Conservation (phyloP, 1,140 invertebrate genomes). For the Frieseomelitta varia region DNA sequence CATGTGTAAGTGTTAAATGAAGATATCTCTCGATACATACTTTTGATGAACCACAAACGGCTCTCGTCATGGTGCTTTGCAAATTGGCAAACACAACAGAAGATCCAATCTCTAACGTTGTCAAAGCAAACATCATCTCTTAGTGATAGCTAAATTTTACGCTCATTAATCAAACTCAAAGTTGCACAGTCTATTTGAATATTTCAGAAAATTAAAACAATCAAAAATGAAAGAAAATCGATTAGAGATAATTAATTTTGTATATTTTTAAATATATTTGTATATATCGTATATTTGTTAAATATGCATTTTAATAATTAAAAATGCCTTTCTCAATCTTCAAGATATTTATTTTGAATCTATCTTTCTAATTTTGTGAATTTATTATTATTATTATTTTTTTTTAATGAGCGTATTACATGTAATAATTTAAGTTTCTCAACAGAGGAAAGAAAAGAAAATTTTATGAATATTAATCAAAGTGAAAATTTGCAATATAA, state of each 20-base stretch:
- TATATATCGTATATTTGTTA: background rate
- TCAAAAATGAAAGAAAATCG: background rate
- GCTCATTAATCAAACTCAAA: conserved; percentile 4
- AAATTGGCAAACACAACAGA: conserved; percentile 39
- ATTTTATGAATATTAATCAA: background rate
- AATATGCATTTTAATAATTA: background rate
- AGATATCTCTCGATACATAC: background rate
- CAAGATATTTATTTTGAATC: no score
- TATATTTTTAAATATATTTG: background rate
- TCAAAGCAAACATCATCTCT: conserved; percentile 20
- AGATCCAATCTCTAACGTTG: background rate
- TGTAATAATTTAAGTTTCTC: background rate
- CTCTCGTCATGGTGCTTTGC: conserved; percentile 14
- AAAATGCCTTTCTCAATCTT: background rate
- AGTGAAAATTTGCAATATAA: background rate
- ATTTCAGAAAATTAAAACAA: background rate
- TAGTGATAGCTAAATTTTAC: conserved; percentile 2
- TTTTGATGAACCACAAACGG: conserved; percentile 17
- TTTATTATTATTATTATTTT: no score
- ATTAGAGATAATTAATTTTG: background rate
- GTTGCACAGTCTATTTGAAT: background rate
- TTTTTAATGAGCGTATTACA: no score
- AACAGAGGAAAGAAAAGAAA: background rate
- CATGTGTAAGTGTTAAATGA: background rate
- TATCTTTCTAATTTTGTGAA: background rate